These are phyloP conservation scores for Chondrilla cf. caribensis DNA, from an alignment of 37 sponge, comb jelly and placozoan genomes.

Conservation along the genomic window DNA sequence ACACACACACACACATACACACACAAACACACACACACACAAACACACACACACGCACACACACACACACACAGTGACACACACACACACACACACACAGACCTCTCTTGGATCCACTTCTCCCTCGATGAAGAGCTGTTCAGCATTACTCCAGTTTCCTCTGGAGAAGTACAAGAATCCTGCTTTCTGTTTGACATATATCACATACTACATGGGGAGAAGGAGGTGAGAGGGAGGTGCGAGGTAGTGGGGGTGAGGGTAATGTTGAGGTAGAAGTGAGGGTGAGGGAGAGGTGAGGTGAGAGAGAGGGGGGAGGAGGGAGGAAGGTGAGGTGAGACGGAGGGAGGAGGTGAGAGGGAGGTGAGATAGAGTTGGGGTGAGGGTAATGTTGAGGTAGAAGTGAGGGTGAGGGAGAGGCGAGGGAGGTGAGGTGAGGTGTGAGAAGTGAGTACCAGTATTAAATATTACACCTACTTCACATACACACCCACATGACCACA, in stretches of 20 bases:
- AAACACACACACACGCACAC: too few species aligned
- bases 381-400: too few species aligned
- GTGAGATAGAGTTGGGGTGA: too few species aligned
- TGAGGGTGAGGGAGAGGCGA: too few species aligned
- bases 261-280: not conserved
- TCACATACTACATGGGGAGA: slow-evolving; percentile 45
- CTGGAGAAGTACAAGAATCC: slow-evolving; percentile 57
- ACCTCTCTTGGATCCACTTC: slow-evolving; percentile 69
- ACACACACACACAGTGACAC: too few species aligned
- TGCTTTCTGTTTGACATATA: slow-evolving; percentile 57
- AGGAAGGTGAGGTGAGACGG: not conserved
- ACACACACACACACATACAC: too few species aligned
- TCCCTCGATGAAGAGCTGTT: slow-evolving; percentile 51
- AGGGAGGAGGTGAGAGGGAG: not conserved
- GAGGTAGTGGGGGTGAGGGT: not conserved
- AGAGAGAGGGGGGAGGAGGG: not conserved
- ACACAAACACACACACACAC: too few species aligned
- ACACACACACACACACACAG: too few species aligned
- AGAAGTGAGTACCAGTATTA: not conserved
- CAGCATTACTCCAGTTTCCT: slow-evolving; percentile 48
- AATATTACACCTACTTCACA: not conserved
- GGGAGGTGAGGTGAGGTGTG: not conserved
- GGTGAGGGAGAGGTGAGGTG: not conserved
- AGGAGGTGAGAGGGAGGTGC: not conserved
- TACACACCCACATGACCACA: not conserved